Evolutionary conservation across 2,113 vertebrate genomes (phyloP), one percentile per base, ranked within the genome.

Genomic region (Cryptomyrus ogoouensis): DNA sequence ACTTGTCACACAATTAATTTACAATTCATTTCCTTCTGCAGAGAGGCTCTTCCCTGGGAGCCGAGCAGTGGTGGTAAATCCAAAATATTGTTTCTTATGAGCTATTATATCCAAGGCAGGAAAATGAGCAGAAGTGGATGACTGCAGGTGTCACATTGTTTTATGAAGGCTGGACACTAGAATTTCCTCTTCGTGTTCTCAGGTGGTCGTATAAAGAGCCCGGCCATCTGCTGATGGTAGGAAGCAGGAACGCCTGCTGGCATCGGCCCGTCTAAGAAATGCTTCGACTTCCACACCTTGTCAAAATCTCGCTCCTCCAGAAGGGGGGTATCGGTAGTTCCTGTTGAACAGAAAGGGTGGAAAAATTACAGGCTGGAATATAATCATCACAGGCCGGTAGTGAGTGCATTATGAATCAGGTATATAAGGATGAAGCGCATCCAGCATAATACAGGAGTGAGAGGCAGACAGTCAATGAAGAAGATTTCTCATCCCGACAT

Each of bases 1-100:
- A 80, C 74, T 80, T 80, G 74, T 39, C 74, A 80, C 35, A 42
- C 35, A 42, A 80, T 80, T 80, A 80, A 80, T 80, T 80, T 80
- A 1, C 35, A 80, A 15, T 42, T 35, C 15, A 35, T 80, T 19
- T 19, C 17, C 27, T 39, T 31, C n/a, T 31, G 9, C 3, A 27
- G n/a, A 39, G 70, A 77, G 35, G 4, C 15, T 39, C n/a, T 39
- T 19, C 6, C 4, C 15, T 80, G 35, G 15, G 35, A 80, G 31
- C 5, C 17, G 17, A 42, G 35, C 74, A 10, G 35, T 15, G 31
- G 1, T 2, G 13, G 1, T 42, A 39, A 39, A 42, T 80, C 35
- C 74, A 47, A 47, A 84, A 84, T 44, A 44, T 47, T n/a, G 3
- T 84, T 84, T 46, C 39, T 44, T n/a, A 47, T 24, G 7, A 84